These are phyloP conservation scores for Mohoua ochrocephala DNA, from an alignment of 2,113 vertebrate genomes.

Conservation along the genomic window DNA sequence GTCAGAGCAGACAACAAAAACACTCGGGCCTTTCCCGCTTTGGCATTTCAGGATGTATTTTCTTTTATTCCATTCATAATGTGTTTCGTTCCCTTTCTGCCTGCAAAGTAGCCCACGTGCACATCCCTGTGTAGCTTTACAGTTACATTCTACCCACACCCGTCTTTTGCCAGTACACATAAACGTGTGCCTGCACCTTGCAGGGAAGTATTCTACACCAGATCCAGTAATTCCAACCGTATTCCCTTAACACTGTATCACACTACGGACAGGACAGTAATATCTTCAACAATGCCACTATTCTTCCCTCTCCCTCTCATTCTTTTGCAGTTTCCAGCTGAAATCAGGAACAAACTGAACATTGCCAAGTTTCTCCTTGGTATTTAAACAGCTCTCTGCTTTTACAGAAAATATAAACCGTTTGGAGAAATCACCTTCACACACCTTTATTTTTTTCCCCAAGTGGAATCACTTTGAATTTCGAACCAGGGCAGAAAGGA, in stretches of 20 bases:
- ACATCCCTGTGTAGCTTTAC: not conserved
- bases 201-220: not conserved
- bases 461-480: not conserved
- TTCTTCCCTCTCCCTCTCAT: not conserved
- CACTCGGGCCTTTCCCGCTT: not conserved
- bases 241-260: not conserved
- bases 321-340: not conserved
- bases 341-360: not conserved
- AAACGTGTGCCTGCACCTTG: not conserved
- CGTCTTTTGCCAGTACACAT: not conserved
- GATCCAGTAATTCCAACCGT: not conserved
- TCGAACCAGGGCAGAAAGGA: not conserved
- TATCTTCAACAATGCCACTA: not conserved
- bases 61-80: not conserved
- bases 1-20: not conserved
- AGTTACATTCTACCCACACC: not conserved
- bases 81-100: not conserved
- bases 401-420: not conserved
- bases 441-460: fast-evolving
- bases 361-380: not conserved
- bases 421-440: not conserved
- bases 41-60: not conserved
- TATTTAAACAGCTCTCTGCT: constrained; percentile 22
- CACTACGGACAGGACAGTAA: not conserved
- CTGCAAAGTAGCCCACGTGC: not conserved